phyloP scores from a whole-genome alignment of 2,888 invertebrate species.

The Drosophila parthenogenetica region DNA sequence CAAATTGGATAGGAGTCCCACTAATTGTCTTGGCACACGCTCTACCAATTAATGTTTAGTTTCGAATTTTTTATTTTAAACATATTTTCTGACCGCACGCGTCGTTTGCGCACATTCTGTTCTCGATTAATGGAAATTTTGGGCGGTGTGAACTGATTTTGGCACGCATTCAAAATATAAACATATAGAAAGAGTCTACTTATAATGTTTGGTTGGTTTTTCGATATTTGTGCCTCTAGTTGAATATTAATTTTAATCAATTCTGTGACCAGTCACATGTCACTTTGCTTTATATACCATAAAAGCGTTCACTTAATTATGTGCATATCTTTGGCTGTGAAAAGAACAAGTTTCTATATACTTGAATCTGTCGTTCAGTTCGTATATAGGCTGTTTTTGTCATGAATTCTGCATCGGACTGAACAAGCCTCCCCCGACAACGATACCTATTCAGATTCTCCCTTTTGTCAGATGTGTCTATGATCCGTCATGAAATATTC shows the following conservation, averaged over 20 bases:
- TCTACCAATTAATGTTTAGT: constrained; percentile 12
- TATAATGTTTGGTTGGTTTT: constrained; percentile 15
- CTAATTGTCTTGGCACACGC: constrained; percentile 49
- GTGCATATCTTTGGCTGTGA: constrained; percentile 18
- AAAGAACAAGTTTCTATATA: constrained; percentile 54
- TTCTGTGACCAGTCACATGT: constrained; percentile 16
- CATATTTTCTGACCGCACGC: constrained; percentile 20
- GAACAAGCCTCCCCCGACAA: constrained; percentile 22
- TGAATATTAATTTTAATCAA: constrained; percentile 19
- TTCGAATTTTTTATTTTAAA: constrained; percentile 7
- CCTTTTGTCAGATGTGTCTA: constrained; percentile 24
- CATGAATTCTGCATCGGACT: constrained; percentile 28
- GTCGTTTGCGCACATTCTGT: constrained; percentile 31
- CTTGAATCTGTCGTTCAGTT: constrained; percentile 33
- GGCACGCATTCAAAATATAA: constrained; percentile 63
- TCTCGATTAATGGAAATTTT: background rate
- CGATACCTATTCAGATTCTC: constrained; percentile 24
- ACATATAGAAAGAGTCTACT: constrained; percentile 18
- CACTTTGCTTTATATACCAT: constrained; percentile 4
- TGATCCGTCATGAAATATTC: constrained; percentile 51
- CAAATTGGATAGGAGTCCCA: constrained; percentile 11
- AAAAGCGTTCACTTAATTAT: constrained; percentile 27
- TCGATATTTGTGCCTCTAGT: constrained; percentile 33
- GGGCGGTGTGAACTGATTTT: constrained; percentile 31
- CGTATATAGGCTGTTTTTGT: constrained; percentile 30